A percentile compares a stretch with the other conserved stretches of the same genome.
phyloP scores from a whole-genome alignment of 2,113 vertebrate genomes.

The Austrofundulus limnaeus region DNA sequence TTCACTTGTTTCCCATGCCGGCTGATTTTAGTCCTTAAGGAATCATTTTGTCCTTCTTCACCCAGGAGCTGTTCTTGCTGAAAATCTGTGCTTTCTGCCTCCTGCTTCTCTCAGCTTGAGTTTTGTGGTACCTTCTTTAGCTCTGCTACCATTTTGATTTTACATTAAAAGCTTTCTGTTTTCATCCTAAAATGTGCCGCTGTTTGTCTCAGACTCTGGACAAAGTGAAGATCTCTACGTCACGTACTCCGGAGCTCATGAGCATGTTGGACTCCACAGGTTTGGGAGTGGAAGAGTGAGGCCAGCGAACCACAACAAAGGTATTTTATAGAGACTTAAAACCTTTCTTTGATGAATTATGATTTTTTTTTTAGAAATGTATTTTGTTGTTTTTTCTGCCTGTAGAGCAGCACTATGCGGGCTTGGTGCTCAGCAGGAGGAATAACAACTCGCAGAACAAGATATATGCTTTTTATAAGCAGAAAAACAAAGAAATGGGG shows the following conservation, averaged over 20 bases:
- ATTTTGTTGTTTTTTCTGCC: conserved; percentile 2
- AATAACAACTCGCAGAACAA: conserved; percentile 33
- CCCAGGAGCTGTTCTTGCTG: background rate
- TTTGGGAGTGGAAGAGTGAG: conserved; percentile 33
- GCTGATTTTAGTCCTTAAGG: background rate
- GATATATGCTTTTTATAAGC: conserved; percentile 69
- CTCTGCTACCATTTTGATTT: background rate
- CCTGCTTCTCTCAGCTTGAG: background rate
- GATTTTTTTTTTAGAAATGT: too few species aligned
- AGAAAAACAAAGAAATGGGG: conserved; percentile 34
- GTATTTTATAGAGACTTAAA: conserved; percentile 15
- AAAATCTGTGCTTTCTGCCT: background rate
- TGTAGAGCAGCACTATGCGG: conserved; percentile 69
- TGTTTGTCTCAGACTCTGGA: conserved; percentile 28
- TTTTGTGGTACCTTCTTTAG: background rate
- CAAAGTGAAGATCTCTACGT: conserved; percentile 36
- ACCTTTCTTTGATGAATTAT: background rate
- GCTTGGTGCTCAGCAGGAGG: conserved; percentile 49
- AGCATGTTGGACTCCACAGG: conserved; percentile 40
- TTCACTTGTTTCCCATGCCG: background rate
- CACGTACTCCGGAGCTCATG: conserved; percentile 41
- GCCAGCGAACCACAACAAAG: conserved; percentile 20
- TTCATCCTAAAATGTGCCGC: fast-evolving
- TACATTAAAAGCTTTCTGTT: background rate
- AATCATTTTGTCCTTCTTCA: background rate